Base-by-base conservation (phyloP, 2,113 vertebrate genomes). In the Xyrauchen texanus region DNA sequence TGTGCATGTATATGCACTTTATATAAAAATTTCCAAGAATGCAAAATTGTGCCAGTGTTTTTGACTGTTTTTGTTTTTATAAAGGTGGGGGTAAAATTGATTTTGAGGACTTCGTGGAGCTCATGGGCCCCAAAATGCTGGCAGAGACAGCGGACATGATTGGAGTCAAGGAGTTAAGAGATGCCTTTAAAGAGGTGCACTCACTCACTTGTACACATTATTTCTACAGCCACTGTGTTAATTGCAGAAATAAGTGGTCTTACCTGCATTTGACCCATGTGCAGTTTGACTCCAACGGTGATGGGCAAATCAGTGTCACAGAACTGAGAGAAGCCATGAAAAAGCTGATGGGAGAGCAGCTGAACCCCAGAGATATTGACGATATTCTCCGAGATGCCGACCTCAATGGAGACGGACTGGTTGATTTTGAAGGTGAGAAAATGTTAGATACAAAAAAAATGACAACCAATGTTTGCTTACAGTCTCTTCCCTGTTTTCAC, bases 111-210 rank as follows among this genome's bases (percentile, higher is more conserved):
- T 94, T 93, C 83, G 90, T 93, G 76, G 90, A 92, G 93, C 92
- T 99, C 83, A 98, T 99, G 96, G 97, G 95, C 46, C 97, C 97
- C 51, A 98, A 98, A 90, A 91, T 99, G 94, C 87, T 98, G 82
- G 96, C 93, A 0, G 97, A 99, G 89, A 99, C 97, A 0, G 96
- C 96, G 0, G 95, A 97, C 84, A 99, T 99, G 97, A 97, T 99
- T 0, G 97, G 97, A 0, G 93, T 98, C 58, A 93, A 92, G 80
- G 92, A 94, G 67, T 86, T 94, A 13, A 87, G 89, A 44, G 90
- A 93, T 4, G 96, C 97, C 52, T 99, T 99, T 85, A 94, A 92
- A 16, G 96, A 98, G 96, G 97, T 98, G 7, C 15, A 9, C 15
- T 8, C 77, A n/a, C 9, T 8, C 61, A 49, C 45, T 21, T 21